Base-by-base conservation (phyloP, 2,888 invertebrate genomes). In the Steinernema carpocapsae region DNA sequence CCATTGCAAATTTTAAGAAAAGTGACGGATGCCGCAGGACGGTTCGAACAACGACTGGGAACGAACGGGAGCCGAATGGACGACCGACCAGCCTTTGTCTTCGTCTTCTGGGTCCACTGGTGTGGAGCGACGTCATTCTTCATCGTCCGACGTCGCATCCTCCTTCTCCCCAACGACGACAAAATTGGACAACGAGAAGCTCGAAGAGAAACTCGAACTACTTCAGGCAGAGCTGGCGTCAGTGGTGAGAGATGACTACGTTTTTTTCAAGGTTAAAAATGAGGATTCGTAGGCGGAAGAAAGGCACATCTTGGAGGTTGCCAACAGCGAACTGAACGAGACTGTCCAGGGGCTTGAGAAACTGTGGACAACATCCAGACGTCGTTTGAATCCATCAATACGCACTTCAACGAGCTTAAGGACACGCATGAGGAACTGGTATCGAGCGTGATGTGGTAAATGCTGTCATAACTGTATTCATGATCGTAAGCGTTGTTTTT, bases 31-130 rank as follows among this genome's bases (percentile, higher is more conserved):
- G 37, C 10, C 37, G 48, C 19, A 52, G 52, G 52, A 52, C 1
- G 52, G 22, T 22, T 52, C 52, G 19, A 52, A 52, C 52, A 52
- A 52, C 52, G 52, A 52, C 52, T 52, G 52, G 52, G 52, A 52
- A 12, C 52, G 52, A 1, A 52, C 52, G 10, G 52, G 52, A 22
- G 24, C 22, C 24, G 52, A 52, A 22, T 52, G 52, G 52, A 52
- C 52, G 2, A 52, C 24, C 4, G 52, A 52, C 24, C 52, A 52
- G 24, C 52, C 52, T 12, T 10, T 52, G 22, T 52, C 52, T 3
- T 6, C 37, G 37, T 52, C 52, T 1, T 22, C 19, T 6, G 24
- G 52, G 22, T 52, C 52, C 19, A 48, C 48, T 7, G 48, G 6
- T 17, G 52, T 19, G 12, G 19, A 52, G 24, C 52, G 52, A 12